Conservation (phyloP, 2,113 vertebrate species). For the Bos javanicus region DNA sequence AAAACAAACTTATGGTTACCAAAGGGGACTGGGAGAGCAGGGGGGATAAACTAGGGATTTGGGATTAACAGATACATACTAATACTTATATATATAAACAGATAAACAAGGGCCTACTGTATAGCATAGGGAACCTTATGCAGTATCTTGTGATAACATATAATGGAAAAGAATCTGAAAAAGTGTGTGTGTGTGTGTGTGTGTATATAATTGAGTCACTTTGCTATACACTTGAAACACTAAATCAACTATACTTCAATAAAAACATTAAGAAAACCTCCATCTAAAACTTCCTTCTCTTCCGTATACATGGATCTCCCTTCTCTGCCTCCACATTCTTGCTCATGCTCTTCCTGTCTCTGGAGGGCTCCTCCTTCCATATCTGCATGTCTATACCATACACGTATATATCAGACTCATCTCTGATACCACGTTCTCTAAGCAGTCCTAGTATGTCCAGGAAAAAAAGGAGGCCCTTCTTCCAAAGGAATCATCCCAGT, state of each 20-base stretch:
- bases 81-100: neutral
- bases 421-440: neutral
- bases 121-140: neutral
- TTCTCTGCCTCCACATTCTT: neutral
- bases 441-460: neutral
- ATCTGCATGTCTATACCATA: neutral
- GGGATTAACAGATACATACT: neutral
- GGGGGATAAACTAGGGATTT: neutral
- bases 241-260: neutral
- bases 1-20: neutral
- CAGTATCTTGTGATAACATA: neutral
- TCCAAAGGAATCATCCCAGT: accelerated
- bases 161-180: neutral
- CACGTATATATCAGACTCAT: neutral
- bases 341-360: neutral
- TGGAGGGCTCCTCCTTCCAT: neutral
- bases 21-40: neutral
- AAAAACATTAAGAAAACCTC: neutral
- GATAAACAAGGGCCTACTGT: neutral
- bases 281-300: neutral
- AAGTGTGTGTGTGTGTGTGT: neutral
- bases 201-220: neutral
- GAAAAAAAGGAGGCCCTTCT: neutral
- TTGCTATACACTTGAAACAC: neutral
- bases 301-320: accelerated